A percentile compares a stretch with the other conserved stretches of the same genome.
These are phyloP conservation scores for Hydropsyche tenuis DNA, from an alignment of 1,140 invertebrate genomes.

Conservation along the genomic window DNA sequence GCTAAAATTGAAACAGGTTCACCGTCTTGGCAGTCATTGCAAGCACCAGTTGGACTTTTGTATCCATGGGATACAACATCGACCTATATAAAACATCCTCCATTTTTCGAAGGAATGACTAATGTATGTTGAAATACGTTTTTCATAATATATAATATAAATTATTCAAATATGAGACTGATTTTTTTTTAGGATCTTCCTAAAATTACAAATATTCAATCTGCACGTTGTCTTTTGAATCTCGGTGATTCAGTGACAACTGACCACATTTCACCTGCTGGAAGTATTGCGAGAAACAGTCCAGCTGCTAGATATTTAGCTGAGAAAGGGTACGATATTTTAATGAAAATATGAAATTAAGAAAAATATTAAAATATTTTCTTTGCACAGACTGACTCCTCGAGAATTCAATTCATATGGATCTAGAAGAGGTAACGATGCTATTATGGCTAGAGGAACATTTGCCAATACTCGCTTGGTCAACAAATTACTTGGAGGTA, in stretches of 20 bases:
- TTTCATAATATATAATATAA: constrained; percentile 22
- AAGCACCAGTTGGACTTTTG: constrained; percentile 80
- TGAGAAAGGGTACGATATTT: constrained; percentile 69
- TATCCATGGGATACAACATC: constrained; percentile 93
- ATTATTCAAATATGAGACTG: background rate
- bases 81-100: constrained; percentile 96
- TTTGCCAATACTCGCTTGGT: constrained; percentile 98
- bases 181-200: constrained; percentile 62
- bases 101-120: constrained; percentile 93
- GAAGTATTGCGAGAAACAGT: constrained; percentile 94
- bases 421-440: constrained; percentile 94
- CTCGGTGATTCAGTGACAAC: constrained; percentile 96
- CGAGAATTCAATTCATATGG: constrained; percentile 98
- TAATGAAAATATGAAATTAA: background rate
- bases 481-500: constrained; percentile 85
- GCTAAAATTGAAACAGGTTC: constrained; percentile 86
- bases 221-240: constrained; percentile 82
- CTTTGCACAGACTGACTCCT: constrained; percentile 74
- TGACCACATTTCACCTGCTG: constrained; percentile 98
- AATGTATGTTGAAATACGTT: constrained; percentile 65
- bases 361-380: constrained; percentile 41
- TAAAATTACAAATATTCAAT: constrained; percentile 62
- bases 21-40: constrained; percentile 81
- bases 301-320: constrained; percentile 90
- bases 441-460: constrained; percentile 95